Base-by-base conservation (phyloP, 2,888 invertebrate species). In the Nephrotoma guestfalica region DNA sequence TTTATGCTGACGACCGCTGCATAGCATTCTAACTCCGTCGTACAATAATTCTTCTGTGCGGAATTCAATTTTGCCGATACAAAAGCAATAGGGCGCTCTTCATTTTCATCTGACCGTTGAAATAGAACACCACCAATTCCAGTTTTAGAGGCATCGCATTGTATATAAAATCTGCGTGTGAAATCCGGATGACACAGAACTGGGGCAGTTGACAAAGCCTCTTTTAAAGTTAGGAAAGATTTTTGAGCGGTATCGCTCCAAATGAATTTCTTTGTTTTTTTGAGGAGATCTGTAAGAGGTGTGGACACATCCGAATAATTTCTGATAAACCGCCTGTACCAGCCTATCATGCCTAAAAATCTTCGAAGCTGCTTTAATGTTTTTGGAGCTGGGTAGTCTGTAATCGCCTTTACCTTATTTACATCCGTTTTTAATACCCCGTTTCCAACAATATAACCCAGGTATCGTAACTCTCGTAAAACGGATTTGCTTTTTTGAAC, bases 81-180 rank as follows among this genome's bases (percentile, higher is more conserved):
- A 2, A 47, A 47, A 9, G 47, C 47, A n/a, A 47, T 47, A n/a
- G 47, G 47, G n/a, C 47, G 47, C n/a, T 47, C 47, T 47, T 47
- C 47, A n/a, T 47, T n/a, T 13, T n/a, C n/a, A n/a, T 9, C 9
- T 0, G 47, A 47, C 2, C n/a, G 9, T n/a, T 47, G 47, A 2
- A 47, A 47, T 2, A 47, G 2, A 9, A 47, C 47, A n/a, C 30
- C 30, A 30, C 30, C 30, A 2, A 30, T 30, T 30, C 30, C 30
- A 30, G 30, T 30, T 30, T 30, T 47, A 13, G 47, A 86, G 9
- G 88, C 88, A 85, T 88, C 88, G 47, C 88, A 88, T 18, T 47
- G 47, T 47, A 47, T 47, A n/a, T 1, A 47, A 47, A 47, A 47
- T 47, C 11, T 9, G 1, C n/a, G 87, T 87, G 9, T 83, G 9